Evolutionary conservation across 2,888 invertebrate genomes (phyloP), one percentile per base, ranked within the genome.

Genomic region (Microctonus brassicae): DNA sequence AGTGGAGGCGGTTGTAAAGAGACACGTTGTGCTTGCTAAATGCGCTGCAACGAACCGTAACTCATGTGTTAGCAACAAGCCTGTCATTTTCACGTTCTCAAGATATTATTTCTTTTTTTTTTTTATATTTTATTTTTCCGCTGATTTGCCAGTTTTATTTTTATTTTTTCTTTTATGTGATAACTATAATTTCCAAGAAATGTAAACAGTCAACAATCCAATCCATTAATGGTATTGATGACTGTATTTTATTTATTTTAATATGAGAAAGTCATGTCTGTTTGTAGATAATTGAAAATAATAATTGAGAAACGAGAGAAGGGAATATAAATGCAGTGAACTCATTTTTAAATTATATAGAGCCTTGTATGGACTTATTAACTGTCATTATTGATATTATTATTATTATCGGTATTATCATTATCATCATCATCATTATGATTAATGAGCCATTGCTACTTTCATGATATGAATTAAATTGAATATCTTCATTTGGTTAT

Each of bases 71-170:
- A 66, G 55, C 57, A 39, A 24, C 66, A 66, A 47, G 55, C 66
- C 57, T 66, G 55, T 66, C 66, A 66, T 66, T 66, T 66, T 66
- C 66, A 66, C 66, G 55, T 66, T 57, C 57, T 57, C 66, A 39
- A 57, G 63, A 52, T 24, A 42, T 64, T 26, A n/a, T 17, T 13
- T 36, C 33, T n/a, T 26, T 20, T 22, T 10, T 52, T 17, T 24
- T 24, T 39, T 42, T 64, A 20, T n/a, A 26, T 42, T 55, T 24
- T 39, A 17, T 34, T 22, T 47, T 47, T 47, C 7, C 7, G 3
- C 3, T 29, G 3, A 5, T 7, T 29, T 7, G 3, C 29, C 7
- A 5, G 4, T 7, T 7, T 29, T 7, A 5, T 29, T 29, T 5
- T 29, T 29, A 29, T 7, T 47, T 47, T 47, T 47, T n/a, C 47